Evolutionary conservation across 1,140 invertebrate genomes (phyloP), one percentile per base, ranked within the genome.

Genomic region (Scaptodrosophila lebanonensis): DNA sequence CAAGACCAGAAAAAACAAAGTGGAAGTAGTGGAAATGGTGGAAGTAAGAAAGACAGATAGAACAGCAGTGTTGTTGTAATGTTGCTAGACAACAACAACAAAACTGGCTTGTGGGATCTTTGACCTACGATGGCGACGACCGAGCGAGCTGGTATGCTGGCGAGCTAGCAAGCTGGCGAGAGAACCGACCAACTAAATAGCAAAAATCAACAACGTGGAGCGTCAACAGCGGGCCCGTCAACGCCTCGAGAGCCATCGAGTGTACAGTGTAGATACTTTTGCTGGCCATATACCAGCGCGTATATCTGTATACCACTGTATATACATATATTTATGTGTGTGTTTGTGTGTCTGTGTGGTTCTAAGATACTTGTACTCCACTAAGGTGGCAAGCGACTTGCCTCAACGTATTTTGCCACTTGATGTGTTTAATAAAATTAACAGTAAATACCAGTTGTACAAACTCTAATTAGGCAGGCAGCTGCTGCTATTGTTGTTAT

Each of bases 41-140:
- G 60, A 67, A 67, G 47, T 44, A 33, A 32, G 42, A 65, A 60
- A 66, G 64, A 59, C 48, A 42, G 44, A 39, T 22, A 29, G 30
- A 44, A 29, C 44, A 44, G 51, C 53, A 59, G 60, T 64, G 68
- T 67, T n/a, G n/a, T n/a, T n/a, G n/a, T n/a, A n/a, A n/a, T n/a
- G n/a, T 71, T 60, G 69, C 75, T 83, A 82, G 75, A 82, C 69
- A n/a, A n/a, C n/a, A n/a, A n/a, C n/a, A n/a, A n/a, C n/a, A 73
- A 75, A 82, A 77, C 73, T 77, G 52, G 73, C 73, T 77, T 77
- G 70, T 72, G 75, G 75, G 75, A 82, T 82, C 75, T 82, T 82
- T 82, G 75, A 82, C 75, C 75, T 82, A 70, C 43, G 52, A 65
- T 79, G 73, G 69, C 77, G 75, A 79, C 73, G 73, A 79, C 73